Evolutionary conservation across 2,888 invertebrate genomes (phyloP), one percentile per base, ranked within the genome.

Genomic region (Drosophila maculinotata): DNA sequence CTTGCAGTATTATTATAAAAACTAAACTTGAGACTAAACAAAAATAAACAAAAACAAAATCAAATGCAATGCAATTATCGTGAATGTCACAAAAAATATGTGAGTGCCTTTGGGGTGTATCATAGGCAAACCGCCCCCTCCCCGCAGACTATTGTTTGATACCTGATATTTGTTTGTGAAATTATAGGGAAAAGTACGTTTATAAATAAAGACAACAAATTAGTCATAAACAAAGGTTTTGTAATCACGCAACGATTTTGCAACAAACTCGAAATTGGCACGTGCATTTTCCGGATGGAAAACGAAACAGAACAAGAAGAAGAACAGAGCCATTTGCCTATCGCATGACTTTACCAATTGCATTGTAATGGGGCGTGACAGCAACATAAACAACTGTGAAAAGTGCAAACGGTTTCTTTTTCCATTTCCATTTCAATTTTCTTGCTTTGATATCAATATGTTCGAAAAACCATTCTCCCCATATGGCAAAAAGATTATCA

Each of bases 341-440:
- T 71, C 26, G 62, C 75, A 69, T 71, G 75, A 53, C 53, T 52
- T 49, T 42, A 5, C 20, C 53, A 69, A 73, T 53, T 79, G 73
- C 78, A 77, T 52, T 78, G 47, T 60, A 65, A 74, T 58, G 74
- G 85, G 58, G 56, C 85, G 70, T 84, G 67, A 78, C 79, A 77
- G 48, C 45, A 36, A 48, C 48, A 54, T 49, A 64, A 72, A 76
- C 77, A 83, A 80, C 31, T 58, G 12, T n/a, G 14, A 38, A 41
- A 36, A 68, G 12, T 58, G 51, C 44, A 33, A 51, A n/a, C 12
- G 12, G 15, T 20, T 31, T 33, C 12, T 30, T 44, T 8, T 9
- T 25, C 2, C n/a, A n/a, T n/a, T n/a, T n/a, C n/a, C n/a, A n/a
- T n/a, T n/a, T n/a, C 5, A 3, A 10, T 42, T 9, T 10, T 7